Evolutionary conservation across 2,888 invertebrate genomes (phyloP).

Genomic region (Alentia gelatinosa): DNA sequence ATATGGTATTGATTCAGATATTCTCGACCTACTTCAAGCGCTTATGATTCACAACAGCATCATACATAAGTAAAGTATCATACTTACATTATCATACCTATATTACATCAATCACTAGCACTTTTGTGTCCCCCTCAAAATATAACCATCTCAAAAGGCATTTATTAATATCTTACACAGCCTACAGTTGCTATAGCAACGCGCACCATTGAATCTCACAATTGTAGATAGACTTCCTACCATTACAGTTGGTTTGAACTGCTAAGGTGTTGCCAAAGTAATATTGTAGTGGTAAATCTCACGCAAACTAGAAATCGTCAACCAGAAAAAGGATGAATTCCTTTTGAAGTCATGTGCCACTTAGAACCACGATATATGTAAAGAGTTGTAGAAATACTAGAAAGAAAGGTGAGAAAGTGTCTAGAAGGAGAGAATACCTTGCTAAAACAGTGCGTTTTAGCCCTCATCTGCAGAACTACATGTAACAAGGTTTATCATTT

Average conservation of each 20-base stretch:
- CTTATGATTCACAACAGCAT: constrained; percentile 29
- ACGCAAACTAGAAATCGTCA: not conserved
- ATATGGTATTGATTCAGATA: constrained; percentile 22
- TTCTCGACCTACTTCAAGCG: constrained; percentile 9
- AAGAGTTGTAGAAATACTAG: constrained; percentile 34
- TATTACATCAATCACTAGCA: constrained; percentile 34
- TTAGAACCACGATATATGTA: not conserved
- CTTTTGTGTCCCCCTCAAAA: constrained; percentile 19
- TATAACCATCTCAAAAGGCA: constrained; percentile 47
- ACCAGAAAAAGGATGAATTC: not conserved
- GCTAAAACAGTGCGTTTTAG: no score
- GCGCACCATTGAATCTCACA: constrained; percentile 40
- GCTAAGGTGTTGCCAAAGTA: not conserved
- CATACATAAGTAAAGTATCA: not conserved
- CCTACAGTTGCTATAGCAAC: constrained; percentile 37
- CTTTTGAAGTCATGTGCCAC: not conserved
- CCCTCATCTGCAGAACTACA: no score
- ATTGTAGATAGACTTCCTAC: constrained; percentile 23
- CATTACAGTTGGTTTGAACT: not conserved
- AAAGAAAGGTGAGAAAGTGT: not conserved
- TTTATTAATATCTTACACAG: constrained; percentile 27
- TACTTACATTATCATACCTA: constrained; percentile 16
- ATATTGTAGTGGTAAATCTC: constrained; percentile 6
- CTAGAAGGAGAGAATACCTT: not conserved
- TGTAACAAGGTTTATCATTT: no score